Base-by-base conservation (phyloP, 2,888 invertebrate species). In the Rotaria macrura region DNA sequence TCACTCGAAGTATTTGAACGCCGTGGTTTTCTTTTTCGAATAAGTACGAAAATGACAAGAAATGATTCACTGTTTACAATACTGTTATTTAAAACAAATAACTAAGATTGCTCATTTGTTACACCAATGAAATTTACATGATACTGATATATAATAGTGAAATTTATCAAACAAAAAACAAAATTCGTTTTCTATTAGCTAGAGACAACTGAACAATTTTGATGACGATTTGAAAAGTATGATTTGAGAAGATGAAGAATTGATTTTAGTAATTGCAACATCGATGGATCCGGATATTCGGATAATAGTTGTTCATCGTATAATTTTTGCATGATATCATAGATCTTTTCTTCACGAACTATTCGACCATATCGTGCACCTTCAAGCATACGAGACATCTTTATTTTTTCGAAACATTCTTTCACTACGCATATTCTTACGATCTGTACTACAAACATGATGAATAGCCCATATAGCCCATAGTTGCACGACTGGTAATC, bases 391-490 rank as follows among this genome's bases (percentile, higher is more conserved):
- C 10, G 43, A 12, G 29, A 43, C 9, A 3, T 2, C 4, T 12
- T 12, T 29, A 5, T n/a, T 7, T n/a, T 55, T 34, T 29, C 12
- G 29, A n/a, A n/a, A n/a, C 23, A 17, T 49, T 14, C 25, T 9
- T 47, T 52, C 1, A 23, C 23, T 25, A 29, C 38, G 17, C 9
- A 55, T 65, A 65, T n/a, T n/a, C 34, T 92, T 90, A 93, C 93
- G 93, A 79, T 79, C 79, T 3, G 79, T 94, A n/a, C 93, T 93
- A 89, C 94, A 94, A 85, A 94, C 94, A 89, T 94, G 94, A 89
- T 94, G 93, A 88, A 94, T 93, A 3, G 94, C 94, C 94, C 94
- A 94, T 10, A 94, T 93, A 20, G 94, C 94, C 94, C 94, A 94
- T 86, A 94, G 90, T 89, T 94, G 94, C 49, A 94, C 94, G 86